A percentile compares a stretch with the other conserved stretches of the same genome.
These are phyloP conservation scores for Hydrochoerus hydrochaeris DNA, from an alignment of 2,113 vertebrate genomes.

Conservation along the genomic window DNA sequence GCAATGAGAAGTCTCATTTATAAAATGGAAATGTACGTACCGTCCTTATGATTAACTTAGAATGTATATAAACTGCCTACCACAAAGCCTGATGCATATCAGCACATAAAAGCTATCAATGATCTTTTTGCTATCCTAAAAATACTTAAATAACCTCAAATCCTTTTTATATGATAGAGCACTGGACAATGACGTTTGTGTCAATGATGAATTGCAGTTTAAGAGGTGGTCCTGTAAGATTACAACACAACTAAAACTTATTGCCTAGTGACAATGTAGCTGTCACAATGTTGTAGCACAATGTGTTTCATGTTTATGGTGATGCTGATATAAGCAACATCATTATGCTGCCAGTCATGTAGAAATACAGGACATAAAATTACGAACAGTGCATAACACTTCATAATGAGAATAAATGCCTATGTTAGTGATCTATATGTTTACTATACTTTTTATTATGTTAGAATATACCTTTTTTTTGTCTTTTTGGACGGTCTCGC, in stretches of 20 bases:
- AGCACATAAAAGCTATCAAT: conserved; percentile 19
- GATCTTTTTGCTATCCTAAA: conserved; percentile 1
- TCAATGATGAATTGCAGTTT: not conserved
- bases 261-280: not conserved
- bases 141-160: conserved; percentile 27
- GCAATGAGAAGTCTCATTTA: not conserved
- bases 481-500: too few relatives aligned
- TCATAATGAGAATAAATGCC: not conserved
- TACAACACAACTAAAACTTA: not conserved
- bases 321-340: not conserved
- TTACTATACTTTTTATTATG: not conserved
- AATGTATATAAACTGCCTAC: not conserved
- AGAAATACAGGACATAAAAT: not conserved
- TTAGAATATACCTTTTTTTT: not conserved
- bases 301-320: not conserved
- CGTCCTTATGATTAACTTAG: conserved; percentile 28
- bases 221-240: too few relatives aligned
- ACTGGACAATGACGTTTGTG: not conserved
- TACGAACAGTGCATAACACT: not conserved
- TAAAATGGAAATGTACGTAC: conserved; percentile 6
- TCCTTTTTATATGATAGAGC: not conserved
- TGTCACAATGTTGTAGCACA: not conserved
- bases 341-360: not conserved
- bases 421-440: not conserved
- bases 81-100: not conserved